These are phyloP conservation scores for Syrista parreyssii DNA, from an alignment of 2,888 invertebrate genomes.

Conservation along the genomic window DNA sequence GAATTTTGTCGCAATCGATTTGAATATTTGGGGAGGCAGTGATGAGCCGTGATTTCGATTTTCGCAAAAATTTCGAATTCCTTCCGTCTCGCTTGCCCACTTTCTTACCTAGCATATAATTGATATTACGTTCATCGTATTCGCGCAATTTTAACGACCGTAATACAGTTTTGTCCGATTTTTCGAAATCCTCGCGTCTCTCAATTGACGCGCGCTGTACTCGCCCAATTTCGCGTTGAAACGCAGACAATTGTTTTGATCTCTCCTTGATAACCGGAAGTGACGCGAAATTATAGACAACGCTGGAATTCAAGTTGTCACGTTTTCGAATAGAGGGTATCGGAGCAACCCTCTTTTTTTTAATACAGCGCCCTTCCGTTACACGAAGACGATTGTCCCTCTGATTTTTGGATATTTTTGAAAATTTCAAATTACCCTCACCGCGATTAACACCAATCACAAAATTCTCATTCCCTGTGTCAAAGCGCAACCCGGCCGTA, in stretches of 20 bases:
- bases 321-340: slow-evolving; percentile 18
- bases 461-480: not conserved
- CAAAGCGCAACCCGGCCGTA: not conserved
- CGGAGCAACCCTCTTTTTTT: slow-evolving; percentile 17
- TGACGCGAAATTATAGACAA: not conserved
- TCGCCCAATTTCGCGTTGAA: not conserved
- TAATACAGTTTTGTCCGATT: not conserved
- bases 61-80: not conserved
- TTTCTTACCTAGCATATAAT: not conserved
- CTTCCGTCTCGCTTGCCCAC: not conserved
- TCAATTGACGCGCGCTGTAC: not conserved
- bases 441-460: not conserved
- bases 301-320: not conserved
- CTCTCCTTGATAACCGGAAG: not conserved
- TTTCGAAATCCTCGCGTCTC: not conserved
- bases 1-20: slow-evolving; percentile 23
- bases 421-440: not conserved
- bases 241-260: not conserved
- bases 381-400: not conserved
- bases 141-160: not conserved
- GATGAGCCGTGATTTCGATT: slow-evolving; percentile 4
- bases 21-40: slow-evolving; percentile 27
- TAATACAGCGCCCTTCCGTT: not conserved
- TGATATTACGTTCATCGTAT: not conserved
- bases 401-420: not conserved